These are phyloP conservation scores for Mactromeris polynyma DNA, from an alignment of 2,888 invertebrate species.

Conservation along the genomic window DNA sequence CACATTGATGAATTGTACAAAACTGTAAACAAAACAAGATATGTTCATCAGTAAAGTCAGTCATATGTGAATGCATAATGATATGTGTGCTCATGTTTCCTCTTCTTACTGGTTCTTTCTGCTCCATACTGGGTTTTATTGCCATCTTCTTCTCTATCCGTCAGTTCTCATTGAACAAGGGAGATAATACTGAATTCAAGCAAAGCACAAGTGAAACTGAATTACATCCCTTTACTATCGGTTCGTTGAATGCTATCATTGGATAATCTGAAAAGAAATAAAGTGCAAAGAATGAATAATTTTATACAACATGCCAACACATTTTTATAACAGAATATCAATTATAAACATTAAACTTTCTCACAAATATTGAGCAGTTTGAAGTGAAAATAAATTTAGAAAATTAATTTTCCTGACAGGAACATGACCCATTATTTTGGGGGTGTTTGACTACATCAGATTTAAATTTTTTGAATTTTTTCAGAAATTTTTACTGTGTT, in stretches of 20 bases:
- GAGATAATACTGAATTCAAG: conserved; percentile 2
- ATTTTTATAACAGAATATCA: too few species aligned
- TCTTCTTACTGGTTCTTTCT: neutral
- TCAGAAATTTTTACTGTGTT: too few species aligned
- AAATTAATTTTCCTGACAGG: too few species aligned
- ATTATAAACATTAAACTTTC: too few species aligned
- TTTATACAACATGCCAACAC: too few species aligned
- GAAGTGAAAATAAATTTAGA: too few species aligned
- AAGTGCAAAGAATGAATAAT: too few species aligned
- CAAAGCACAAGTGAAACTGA: neutral
- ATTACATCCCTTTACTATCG: conserved; percentile 28
- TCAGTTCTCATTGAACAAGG: neutral
- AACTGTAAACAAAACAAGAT: neutral
- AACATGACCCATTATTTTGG: too few species aligned
- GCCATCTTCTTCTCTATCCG: neutral
- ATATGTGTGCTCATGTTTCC: neutral
- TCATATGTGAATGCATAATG: conserved; percentile 10
- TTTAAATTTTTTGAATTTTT: too few species aligned
- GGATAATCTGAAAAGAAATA: conserved; percentile 27
- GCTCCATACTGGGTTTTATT: neutral
- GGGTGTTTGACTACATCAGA: too few species aligned
- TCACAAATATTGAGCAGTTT: too few species aligned
- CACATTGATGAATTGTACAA: neutral
- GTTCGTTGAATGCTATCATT: conserved; percentile 38
- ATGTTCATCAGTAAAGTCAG: neutral